These are phyloP conservation scores for Spermophilus dauricus DNA, from an alignment of 2,113 vertebrate genomes.

Conservation along the genomic window DNA sequence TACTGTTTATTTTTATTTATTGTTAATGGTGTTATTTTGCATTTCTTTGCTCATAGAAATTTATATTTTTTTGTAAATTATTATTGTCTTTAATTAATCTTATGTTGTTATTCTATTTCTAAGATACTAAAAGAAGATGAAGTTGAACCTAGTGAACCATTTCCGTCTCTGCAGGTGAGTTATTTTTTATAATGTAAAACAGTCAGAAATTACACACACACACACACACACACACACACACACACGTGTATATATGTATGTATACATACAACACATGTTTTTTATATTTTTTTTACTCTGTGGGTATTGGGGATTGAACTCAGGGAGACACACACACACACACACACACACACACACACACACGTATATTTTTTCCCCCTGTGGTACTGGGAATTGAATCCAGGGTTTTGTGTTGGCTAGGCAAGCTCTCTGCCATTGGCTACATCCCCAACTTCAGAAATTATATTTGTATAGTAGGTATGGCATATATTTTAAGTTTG, in stretches of 20 bases:
- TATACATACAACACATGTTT: background rate
- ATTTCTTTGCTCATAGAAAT: background rate
- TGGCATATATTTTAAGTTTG: conserved; percentile 26
- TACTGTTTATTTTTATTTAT: conserved; percentile 1
- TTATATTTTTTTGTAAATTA: conserved; percentile 28
- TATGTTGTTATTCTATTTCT: conserved; percentile 9
- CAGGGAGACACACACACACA: too few species aligned
- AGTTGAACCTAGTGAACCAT: background rate
- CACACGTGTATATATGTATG: background rate
- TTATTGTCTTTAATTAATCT: conserved; percentile 4
- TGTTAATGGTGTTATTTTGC: background rate
- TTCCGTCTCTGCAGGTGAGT: conserved; percentile 43
- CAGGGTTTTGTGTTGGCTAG: too few species aligned
- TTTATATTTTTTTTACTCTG: too few species aligned
- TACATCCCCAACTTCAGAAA: background rate
- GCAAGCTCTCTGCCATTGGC: too few species aligned
- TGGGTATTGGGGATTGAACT: too few species aligned
- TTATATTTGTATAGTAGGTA: background rate
- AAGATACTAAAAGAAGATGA: conserved; percentile 50
- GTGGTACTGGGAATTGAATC: too few species aligned
- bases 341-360: too few species aligned
- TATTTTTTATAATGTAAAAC: background rate
- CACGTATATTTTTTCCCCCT: too few species aligned
- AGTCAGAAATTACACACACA: background rate
- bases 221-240: too few species aligned